These are phyloP conservation scores for Anthoscopus minutus DNA, from an alignment of 2,113 vertebrate species.

Conservation along the genomic window DNA sequence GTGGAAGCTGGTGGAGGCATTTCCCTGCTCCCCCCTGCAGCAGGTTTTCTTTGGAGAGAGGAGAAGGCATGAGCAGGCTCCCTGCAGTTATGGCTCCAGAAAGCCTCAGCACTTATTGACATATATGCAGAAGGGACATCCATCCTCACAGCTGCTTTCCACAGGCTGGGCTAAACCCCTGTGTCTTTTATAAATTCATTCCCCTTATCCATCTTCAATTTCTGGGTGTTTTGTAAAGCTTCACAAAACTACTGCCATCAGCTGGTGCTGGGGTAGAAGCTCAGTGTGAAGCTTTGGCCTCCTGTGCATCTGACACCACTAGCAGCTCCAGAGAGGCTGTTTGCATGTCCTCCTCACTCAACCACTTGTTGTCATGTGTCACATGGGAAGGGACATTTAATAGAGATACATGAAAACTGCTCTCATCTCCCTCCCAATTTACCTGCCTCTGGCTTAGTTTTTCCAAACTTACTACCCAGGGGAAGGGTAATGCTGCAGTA, in stretches of 20 bases:
- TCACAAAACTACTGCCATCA: background rate
- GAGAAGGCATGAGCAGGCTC: background rate
- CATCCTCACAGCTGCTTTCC: background rate
- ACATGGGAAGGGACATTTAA: background rate
- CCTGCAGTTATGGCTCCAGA: constrained; percentile 12
- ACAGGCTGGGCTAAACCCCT: background rate
- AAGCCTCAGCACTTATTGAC: background rate
- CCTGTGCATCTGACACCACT: background rate
- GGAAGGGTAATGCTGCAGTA: background rate
- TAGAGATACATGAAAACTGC: background rate
- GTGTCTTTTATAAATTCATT: background rate
- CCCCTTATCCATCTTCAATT: background rate
- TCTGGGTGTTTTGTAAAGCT: background rate
- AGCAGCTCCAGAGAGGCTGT: background rate
- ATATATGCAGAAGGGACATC: background rate
- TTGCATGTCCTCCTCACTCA: background rate
- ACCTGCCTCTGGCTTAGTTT: background rate
- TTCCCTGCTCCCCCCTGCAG: background rate
- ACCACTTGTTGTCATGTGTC: accelerated
- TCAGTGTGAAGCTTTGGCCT: background rate
- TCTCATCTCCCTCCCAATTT: background rate
- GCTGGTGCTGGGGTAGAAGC: background rate
- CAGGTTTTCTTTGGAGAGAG: constrained; percentile 9
- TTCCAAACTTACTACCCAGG: background rate
- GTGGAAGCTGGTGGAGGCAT: background rate